Conservation (phyloP, 2,888 invertebrate genomes). For the Selenia dentaria region DNA sequence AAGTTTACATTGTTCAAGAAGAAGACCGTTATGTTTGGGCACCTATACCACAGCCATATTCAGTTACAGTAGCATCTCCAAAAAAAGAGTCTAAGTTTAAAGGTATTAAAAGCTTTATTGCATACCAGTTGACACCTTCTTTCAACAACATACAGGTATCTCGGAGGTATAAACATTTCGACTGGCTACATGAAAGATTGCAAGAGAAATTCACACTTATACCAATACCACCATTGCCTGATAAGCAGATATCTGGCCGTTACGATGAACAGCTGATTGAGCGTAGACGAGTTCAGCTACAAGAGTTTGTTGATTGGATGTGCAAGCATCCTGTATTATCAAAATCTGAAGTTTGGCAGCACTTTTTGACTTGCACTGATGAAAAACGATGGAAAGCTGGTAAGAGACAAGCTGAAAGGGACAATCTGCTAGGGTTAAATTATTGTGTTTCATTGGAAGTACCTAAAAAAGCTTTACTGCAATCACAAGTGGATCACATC, state of each 20-base stretch:
- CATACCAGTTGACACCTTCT: constrained; percentile 97
- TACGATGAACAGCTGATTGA: constrained; percentile 99
- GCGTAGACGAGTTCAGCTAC: constrained; percentile 95
- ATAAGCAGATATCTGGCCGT: constrained; percentile 98
- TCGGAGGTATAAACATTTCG: constrained; percentile 98
- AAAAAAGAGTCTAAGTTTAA: constrained; percentile 99
- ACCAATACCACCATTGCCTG: constrained; percentile 98
- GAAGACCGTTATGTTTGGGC: constrained; percentile 92
- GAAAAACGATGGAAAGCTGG: constrained; percentile 99
- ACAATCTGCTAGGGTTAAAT: constrained; percentile 94
- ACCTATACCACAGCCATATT: constrained; percentile 89
- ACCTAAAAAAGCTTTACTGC: constrained; percentile 91
- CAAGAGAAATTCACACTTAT: constrained; percentile 97
- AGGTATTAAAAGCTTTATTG: constrained; percentile 98
- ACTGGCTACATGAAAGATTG: constrained; percentile 98
- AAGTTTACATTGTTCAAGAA: constrained; percentile 89
- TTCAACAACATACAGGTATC: constrained; percentile 97
- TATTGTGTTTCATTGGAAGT: constrained; percentile 96
- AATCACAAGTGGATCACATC: constrained; percentile 91
- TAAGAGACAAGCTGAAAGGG: constrained; percentile 97
- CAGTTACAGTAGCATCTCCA: constrained; percentile 95
- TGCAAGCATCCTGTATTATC: constrained; percentile 98
- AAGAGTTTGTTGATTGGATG: constrained; percentile 98
- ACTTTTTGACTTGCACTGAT: constrained; percentile 98
- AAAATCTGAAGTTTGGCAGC: constrained; percentile 96